Evolutionary conservation across 1,140 invertebrate species (phyloP).

Genomic region (Zaprionus ornatus): DNA sequence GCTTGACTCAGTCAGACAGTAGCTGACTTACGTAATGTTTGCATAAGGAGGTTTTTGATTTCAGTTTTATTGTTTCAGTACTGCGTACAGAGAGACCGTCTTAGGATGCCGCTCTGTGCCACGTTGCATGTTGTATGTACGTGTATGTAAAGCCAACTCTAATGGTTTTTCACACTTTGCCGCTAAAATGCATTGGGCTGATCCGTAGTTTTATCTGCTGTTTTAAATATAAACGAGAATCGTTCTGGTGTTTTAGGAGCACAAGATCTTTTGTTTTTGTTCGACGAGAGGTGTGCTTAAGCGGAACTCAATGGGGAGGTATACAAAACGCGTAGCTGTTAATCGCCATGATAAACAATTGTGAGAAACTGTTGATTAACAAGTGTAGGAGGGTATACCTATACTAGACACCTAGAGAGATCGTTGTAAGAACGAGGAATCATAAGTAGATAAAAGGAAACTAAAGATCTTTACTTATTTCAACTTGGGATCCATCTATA

Average conservation of each 20-base stretch:
- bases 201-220: constrained; percentile 28
- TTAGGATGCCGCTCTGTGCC: constrained; percentile 18
- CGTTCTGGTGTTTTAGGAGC: constrained; percentile 34
- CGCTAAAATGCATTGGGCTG: constrained; percentile 66
- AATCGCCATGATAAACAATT: constrained; percentile 2
- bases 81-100: not conserved
- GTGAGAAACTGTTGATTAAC: not conserved
- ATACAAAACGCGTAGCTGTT: constrained; percentile 10
- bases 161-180: constrained; percentile 76
- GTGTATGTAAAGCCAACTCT: constrained; percentile 32
- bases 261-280: constrained; percentile 37
- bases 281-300: constrained; percentile 44
- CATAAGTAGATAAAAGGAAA: not conserved
- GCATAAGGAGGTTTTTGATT: constrained; percentile 70
- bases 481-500: not conserved
- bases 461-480: not conserved
- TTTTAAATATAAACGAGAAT: constrained; percentile 64
- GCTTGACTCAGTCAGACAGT: constrained; percentile 48
- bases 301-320: constrained; percentile 40
- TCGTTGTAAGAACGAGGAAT: not conserved
- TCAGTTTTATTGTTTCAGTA: constrained; percentile 60
- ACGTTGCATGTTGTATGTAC: not conserved
- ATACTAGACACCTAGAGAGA: not conserved
- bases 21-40: constrained; percentile 75
- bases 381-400: not conserved